phyloP scores from a whole-genome alignment of 2,888 invertebrate species.

The Stictocephala bisonia region DNA sequence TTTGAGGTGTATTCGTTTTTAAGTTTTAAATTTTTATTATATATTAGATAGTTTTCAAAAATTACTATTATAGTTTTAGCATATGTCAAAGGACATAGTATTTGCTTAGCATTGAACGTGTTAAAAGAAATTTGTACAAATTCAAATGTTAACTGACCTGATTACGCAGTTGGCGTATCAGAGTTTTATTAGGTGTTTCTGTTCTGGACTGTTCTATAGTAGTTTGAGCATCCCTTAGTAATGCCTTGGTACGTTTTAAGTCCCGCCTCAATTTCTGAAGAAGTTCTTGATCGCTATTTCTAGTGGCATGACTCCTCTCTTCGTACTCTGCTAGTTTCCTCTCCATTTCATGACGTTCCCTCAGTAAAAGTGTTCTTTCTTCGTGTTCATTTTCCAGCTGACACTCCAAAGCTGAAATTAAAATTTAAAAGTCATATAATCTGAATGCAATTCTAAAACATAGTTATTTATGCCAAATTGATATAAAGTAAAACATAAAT shows the following conservation, averaged over 20 bases:
- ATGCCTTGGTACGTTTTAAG: constrained; percentile 87
- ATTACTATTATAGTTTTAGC: no score
- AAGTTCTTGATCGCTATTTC: constrained; percentile 78
- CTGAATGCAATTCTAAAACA: no score
- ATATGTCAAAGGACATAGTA: no score
- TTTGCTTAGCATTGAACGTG: no score
- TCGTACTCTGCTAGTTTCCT: constrained; percentile 82
- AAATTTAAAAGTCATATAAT: no score
- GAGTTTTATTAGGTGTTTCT: constrained; percentile 83
- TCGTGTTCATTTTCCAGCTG: constrained; percentile 95
- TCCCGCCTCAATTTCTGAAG: constrained; percentile 84
- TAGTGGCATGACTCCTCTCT: constrained; percentile 79
- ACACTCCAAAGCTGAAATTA: constrained; percentile 80
- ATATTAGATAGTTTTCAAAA: no score
- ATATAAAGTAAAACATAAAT: background rate
- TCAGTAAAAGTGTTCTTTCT: constrained; percentile 84
- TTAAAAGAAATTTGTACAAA: no score
- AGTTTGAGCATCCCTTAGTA: constrained; percentile 91
- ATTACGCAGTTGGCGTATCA: constrained; percentile 81
- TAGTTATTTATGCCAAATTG: no score
- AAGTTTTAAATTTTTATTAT: no score
- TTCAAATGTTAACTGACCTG: constrained; percentile 68
- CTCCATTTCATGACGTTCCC: constrained; percentile 93
- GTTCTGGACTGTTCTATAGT: constrained; percentile 90
- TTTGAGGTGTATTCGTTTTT: no score